Base-by-base conservation (phyloP, 2,888 invertebrate species). In the Selenia dentaria region DNA sequence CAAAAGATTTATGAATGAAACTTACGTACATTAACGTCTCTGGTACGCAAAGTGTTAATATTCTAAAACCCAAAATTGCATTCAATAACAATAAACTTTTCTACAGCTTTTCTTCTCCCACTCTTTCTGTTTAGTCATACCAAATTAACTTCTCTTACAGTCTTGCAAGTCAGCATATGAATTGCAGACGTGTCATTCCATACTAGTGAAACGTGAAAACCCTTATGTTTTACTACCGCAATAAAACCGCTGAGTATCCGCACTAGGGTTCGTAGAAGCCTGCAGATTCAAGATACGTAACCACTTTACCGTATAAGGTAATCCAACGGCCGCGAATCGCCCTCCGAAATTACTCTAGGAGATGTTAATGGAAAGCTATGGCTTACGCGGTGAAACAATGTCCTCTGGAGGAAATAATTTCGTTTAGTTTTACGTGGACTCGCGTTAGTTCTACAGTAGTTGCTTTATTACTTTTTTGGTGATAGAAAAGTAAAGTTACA, bases 221-320 rank as follows among this genome's bases (percentile, higher is more conserved):
- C 55, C 54, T 41, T 41, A 57, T 70, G 68, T 75, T 77, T 77
- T 75, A 77, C 74, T 70, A 55, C 64, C 58, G 66, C 62, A 68
- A 75, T 77, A 78, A 78, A 78, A 73, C 62, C 62, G 54, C 62
- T 60, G 64, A 58, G 67, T 64, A 63, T 62, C 66, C 67, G 62
- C 64, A 47, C 62, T 50, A 55, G 57, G 66, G 68, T 71, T 60
- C 53, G 51, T 53, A 44, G 59, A 57, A 68, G 69, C 62, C 73
- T 69, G 67, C 51, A 64, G 63, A 64, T 64, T 46, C 53, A 54
- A 65, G 69, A 74, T 75, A 74, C 55, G 67, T 49, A 42, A 38
- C 49, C 45, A 59, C 63, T 60, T 60, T 62, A 60, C 63, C 63
- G 67, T 67, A 67, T 64, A 66, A 64, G 66, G 74, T 71, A 69